Evolutionary conservation across 92 coral and sea anemone species (phyloP).

Genomic region (Pocillopora meandrina): DNA sequence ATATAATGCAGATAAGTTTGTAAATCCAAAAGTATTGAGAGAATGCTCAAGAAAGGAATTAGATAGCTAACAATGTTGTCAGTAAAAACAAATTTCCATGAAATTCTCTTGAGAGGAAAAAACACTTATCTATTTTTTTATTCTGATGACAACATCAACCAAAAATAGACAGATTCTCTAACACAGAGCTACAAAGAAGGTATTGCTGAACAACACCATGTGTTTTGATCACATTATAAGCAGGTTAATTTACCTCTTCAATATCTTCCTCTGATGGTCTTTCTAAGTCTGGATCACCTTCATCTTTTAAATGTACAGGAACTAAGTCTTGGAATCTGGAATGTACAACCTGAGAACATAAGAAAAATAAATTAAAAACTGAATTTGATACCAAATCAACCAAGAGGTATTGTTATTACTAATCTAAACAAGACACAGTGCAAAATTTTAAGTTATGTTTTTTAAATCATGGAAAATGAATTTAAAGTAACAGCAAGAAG

Average conservation of each 20-base stretch:
- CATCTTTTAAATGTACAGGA: conserved; percentile 93
- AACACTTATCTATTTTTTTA: too few species aligned
- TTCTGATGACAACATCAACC: too few species aligned
- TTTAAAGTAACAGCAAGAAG: too few species aligned
- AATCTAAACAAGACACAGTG: neutral
- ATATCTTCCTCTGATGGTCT: conserved; percentile 93
- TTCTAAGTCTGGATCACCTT: conserved; percentile 85
- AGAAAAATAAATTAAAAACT: neutral
- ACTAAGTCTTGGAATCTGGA: conserved; percentile 95
- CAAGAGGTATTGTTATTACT: neutral
- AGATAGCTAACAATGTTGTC: too few species aligned
- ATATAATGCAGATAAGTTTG: too few species aligned
- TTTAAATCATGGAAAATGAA: too few species aligned
- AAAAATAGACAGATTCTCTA: too few species aligned
- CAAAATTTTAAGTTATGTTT: neutral
- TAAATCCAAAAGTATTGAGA: too few species aligned
- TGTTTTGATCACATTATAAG: neutral
- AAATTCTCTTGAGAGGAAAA: too few species aligned
- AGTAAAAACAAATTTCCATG: too few species aligned
- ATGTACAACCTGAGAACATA: conserved; percentile 76
- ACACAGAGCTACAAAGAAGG: neutral
- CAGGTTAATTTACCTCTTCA: conserved; percentile 56
- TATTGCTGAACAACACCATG: neutral
- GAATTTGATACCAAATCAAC: neutral
- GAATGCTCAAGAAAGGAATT: too few species aligned